Conservation (phyloP, 1,140 invertebrate genomes). For the Pogonomyrmex californicus region DNA sequence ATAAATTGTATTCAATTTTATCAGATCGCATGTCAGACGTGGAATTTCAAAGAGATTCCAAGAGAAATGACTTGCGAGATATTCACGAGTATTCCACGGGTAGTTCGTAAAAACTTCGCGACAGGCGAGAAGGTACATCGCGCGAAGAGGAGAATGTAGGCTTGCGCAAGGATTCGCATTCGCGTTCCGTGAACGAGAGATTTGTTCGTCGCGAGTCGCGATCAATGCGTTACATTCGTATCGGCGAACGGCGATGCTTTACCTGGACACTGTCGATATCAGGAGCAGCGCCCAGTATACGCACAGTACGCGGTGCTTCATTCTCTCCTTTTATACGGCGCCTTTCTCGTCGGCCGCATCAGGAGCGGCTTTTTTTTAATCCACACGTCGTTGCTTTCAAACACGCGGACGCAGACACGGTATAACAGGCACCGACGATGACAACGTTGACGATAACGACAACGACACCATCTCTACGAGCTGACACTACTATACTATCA, state of each 20-base stretch:
- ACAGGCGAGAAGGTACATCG: too few relatives aligned
- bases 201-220: neutral
- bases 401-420: neutral
- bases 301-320: slow-evolving; percentile 87
- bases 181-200: neutral
- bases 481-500: slow-evolving; percentile 7
- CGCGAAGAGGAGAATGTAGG: neutral
- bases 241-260: slow-evolving; percentile 53
- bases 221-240: neutral
- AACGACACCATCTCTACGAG: slow-evolving; percentile 20
- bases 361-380: slow-evolving; percentile 18
- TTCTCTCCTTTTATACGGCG: slow-evolving; percentile 79
- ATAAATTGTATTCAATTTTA: neutral
- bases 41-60: slow-evolving; percentile 4
- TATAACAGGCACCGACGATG: neutral
- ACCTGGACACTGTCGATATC: slow-evolving; percentile 88
- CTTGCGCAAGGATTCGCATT: neutral
- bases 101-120: neutral
- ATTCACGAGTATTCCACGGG: neutral
- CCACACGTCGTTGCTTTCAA: slow-evolving; percentile 17
- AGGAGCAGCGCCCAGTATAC: slow-evolving; percentile 88
- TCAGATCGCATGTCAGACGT: neutral
- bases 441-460: slow-evolving; percentile 38
- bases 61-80: neutral
- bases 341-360: slow-evolving; percentile 38